Conservation (phyloP, 2,888 invertebrate genomes). For the Oxytorus armatus region DNA sequence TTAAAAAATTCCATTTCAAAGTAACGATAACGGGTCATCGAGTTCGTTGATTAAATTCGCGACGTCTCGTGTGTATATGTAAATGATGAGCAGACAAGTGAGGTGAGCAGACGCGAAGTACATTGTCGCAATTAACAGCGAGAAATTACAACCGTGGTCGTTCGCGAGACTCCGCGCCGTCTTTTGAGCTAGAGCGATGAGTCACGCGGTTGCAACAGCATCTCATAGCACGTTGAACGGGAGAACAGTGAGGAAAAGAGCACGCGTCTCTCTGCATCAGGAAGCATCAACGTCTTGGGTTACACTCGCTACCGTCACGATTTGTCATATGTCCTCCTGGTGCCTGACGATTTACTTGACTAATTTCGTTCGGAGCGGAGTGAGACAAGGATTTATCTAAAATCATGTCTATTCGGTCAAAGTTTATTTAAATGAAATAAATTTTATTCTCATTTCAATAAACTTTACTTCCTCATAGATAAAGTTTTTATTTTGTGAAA, state of each 20-base stretch:
- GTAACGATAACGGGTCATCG: no score
- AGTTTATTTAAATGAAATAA: background rate
- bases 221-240: conserved; percentile 3
- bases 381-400: background rate
- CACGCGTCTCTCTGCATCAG: conserved; percentile 33
- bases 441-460: no score
- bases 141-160: conserved; percentile 71
- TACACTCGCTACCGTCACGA: conserved; percentile 68
- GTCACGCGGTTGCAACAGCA: conserved; percentile 64
- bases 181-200: conserved; percentile 71
- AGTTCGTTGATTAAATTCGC: background rate
- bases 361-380: conserved; percentile 3
- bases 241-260: conserved; percentile 52
- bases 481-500: no score
- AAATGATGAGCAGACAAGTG: conserved; percentile 4
- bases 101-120: conserved; percentile 66
- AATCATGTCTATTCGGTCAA: background rate
- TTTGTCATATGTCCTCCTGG: conserved; percentile 61
- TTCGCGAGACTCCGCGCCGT: conserved; percentile 43
- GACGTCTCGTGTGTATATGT: background rate
- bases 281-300: conserved; percentile 11
- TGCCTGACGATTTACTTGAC: conserved; percentile 34
- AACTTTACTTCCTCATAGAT: no score
- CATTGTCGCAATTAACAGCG: conserved; percentile 76
- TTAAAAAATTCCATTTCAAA: background rate